phyloP scores from a whole-genome alignment of 2,113 vertebrate genomes.

The Symphodus melops region DNA sequence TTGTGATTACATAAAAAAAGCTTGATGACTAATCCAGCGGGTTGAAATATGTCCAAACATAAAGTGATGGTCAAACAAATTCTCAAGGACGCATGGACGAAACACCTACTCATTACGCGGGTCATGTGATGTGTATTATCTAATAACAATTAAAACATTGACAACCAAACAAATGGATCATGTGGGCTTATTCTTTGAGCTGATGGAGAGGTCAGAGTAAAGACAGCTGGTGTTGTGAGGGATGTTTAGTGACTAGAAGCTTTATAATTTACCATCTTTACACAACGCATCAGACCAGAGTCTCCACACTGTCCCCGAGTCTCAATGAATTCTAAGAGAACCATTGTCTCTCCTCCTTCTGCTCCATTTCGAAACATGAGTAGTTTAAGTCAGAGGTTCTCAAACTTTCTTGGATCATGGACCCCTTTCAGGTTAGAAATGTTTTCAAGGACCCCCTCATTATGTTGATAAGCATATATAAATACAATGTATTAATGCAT shows the following conservation, averaged over 20 bases:
- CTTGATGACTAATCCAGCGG: conserved; percentile 4
- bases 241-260: too few species aligned
- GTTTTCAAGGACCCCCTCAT: too few species aligned
- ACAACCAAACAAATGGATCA: conserved; percentile 44
- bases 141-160: conserved; percentile 40
- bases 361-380: not conserved
- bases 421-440: too few species aligned
- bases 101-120: conserved; percentile 11
- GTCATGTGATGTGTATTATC: conserved; percentile 66
- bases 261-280: not conserved
- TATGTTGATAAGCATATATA: too few species aligned
- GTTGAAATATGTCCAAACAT: not conserved
- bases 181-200: not conserved
- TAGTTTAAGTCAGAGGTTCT: too few species aligned
- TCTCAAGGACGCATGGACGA: not conserved
- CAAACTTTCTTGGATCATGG: too few species aligned
- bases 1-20: conserved; percentile 4
- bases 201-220: not conserved
- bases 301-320: conserved; percentile 8
- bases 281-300: conserved; percentile 5
- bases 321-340: conserved; percentile 29
- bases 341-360: not conserved
- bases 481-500: too few species aligned
- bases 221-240: not conserved
- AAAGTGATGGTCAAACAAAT: not conserved